Base-by-base conservation (phyloP, 2,797 vertebrate species). In the Sciurus carolinensis region DNA sequence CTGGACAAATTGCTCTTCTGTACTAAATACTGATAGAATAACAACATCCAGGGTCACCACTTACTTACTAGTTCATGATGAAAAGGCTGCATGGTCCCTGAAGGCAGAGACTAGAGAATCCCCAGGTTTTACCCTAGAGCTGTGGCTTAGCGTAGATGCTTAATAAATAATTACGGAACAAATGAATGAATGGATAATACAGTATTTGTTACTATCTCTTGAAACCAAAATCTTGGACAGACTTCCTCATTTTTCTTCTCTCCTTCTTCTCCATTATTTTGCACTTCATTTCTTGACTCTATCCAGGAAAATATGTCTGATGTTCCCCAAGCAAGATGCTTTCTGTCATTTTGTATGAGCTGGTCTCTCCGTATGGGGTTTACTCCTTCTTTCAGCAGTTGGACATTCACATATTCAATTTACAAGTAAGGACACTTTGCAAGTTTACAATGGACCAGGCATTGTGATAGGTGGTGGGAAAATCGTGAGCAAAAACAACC, bases 221-320 rank as follows among this genome's bases (percentile, higher is more conserved):
- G 86, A 89, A 77, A 52, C n/a, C 30, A 50, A 72, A 72, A 20
- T n/a, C 67, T 44, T 57, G 69, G 77, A 67, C 85, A 77, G 59
- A 81, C 13, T 36, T 57, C 28, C 76, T 71, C 64, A 52, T 54
- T 57, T 71, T 91, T 30, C 73, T 83, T 85, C 28, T 67, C 17
- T 66, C n/a, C 42, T 72, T 72, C 22, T 28, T 62, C 44, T 83
- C 30, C 4, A 4, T 64, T 44, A 59, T 18, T 83, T 77, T 66
- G 79, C 72, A 87, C 7, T 26, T 22, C 36, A 86, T 80, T 75
- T 90, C 85, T 88, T n/a, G 54, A 33, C 12, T 90, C 42, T 18
- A 30, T 42, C 24, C 24, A 67, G 71, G 69, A 95, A 84, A 73
- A 44, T 22, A 64, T 36, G 20, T 15, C 10, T 42, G 64, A 69